These are phyloP conservation scores for Diplolepis rosae DNA, from an alignment of 2,888 invertebrate species.

Conservation along the genomic window DNA sequence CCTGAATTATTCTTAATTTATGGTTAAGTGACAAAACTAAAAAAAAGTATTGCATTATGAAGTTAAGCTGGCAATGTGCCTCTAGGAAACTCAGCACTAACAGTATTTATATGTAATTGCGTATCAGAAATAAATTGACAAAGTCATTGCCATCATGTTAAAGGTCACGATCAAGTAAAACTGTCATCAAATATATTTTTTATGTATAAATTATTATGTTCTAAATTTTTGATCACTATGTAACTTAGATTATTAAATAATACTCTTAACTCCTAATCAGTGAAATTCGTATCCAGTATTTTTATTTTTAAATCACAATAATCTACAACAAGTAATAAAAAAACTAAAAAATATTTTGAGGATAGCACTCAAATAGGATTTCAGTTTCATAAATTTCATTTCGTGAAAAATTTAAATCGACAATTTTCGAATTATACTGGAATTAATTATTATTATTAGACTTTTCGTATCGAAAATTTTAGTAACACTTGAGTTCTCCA, in stretches of 20 bases:
- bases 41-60: slow-evolving; percentile 16
- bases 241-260: not conserved
- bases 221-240: not conserved
- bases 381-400: too few species aligned
- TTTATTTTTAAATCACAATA: too few species aligned
- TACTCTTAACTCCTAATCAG: too few species aligned
- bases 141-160: slow-evolving; percentile 25
- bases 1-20: not conserved
- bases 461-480: too few species aligned
- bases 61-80: slow-evolving; percentile 23
- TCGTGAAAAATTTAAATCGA: too few species aligned
- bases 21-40: not conserved
- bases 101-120: slow-evolving; percentile 27
- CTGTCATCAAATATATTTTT: not conserved
- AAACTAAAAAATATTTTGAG: too few species aligned
- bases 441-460: too few species aligned
- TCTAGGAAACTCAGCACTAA: slow-evolving; percentile 13
- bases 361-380: too few species aligned
- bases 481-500: too few species aligned
- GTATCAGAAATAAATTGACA: slow-evolving; percentile 27
- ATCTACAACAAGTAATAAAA: too few species aligned
- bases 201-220: not conserved
- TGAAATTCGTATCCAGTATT: too few species aligned
- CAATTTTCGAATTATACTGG: too few species aligned
- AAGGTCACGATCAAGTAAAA: slow-evolving; percentile 21